Evolutionary conservation across 2,797 vertebrate species (phyloP), one percentile per base, ranked within the genome.

Genomic region (Coccyzus lansbergi): DNA sequence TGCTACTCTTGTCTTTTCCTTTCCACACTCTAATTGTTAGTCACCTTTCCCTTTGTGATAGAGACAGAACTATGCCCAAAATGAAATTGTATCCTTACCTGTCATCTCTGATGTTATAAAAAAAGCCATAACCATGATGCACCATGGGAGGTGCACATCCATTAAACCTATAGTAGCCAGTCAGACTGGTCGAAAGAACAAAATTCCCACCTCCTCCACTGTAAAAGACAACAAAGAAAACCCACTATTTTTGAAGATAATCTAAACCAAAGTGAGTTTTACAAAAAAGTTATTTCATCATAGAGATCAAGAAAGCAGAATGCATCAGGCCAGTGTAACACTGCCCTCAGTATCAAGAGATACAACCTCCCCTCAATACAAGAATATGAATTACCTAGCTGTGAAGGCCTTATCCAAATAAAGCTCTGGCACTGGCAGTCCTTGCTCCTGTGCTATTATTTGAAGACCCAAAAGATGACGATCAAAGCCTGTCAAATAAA

Each of bases 151-250:
- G 96, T 9, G 98, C 97, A 4, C 84, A 97, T 33, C 99, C 99
- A 52, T 96, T 93, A 19, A 98, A 69, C 17, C 97, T 98, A 3
- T 98, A 98, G 97, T 99, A 99, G 70, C 99, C 99, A 92, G 98
- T 96, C 94, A 99, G 98, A 95, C 99, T 99, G 72, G 98, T 99
- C 4, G 99, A 99, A 76, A 99, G 98, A 65, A 99, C 93, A 74
- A 99, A 99, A 97, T 99, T 99, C 24, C 99, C 99, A 25, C 99
- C 99, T 71, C 99, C 99, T 31, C 99, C 99, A 82, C 99, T 99
- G 97, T 20, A 49, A 94, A 72, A 93, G 29, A 97, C 63, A 96
- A 95, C 93, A 88, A 96, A 62, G 95, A 8, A 88, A 86, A 92
- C 62, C 10, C 56, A 80, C 17, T 7, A 42, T 42, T 93, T 72